Evolutionary conservation across 2,113 vertebrate genomes (phyloP).

Genomic region (Hepsetus odoe): DNA sequence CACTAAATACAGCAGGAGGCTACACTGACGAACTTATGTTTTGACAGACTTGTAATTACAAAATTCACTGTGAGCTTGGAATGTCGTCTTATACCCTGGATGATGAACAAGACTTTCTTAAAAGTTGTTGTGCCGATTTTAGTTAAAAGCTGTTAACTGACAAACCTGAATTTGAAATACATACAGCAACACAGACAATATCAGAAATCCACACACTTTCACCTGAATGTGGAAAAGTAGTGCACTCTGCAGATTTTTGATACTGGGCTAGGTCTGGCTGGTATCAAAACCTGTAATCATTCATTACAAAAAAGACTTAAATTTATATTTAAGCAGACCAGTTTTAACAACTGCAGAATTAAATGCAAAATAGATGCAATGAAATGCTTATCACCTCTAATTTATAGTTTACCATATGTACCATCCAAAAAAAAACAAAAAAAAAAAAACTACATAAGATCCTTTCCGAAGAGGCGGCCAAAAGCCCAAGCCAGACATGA

Average conservation of each 20-base stretch:
- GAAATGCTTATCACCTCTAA: not conserved
- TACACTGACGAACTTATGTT: conserved; percentile 1
- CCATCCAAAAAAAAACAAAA: too few species aligned
- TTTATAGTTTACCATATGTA: not conserved
- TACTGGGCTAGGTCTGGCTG: too few species aligned
- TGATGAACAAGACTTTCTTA: not conserved
- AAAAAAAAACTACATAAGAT: conserved; percentile 38
- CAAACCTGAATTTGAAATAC: not conserved
- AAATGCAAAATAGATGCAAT: not conserved
- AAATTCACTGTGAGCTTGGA: not conserved
- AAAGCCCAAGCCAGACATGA: conserved; percentile 24
- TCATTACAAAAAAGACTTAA: not conserved
- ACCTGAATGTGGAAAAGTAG: not conserved
- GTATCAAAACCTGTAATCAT: too few species aligned
- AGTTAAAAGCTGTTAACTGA: not conserved
- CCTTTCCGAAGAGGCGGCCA: conserved; percentile 44
- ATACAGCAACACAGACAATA: too few species aligned
- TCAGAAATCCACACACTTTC: too few species aligned
- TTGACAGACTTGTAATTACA: conserved; percentile 17
- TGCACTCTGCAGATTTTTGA: not conserved
- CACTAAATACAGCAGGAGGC: not conserved
- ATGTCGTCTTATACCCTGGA: not conserved
- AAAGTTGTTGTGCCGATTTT: not conserved
- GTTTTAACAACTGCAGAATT: not conserved
- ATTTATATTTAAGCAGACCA: not conserved